Evolutionary conservation across 2,888 invertebrate genomes (phyloP).

Genomic region (Microctonus hyperodae): DNA sequence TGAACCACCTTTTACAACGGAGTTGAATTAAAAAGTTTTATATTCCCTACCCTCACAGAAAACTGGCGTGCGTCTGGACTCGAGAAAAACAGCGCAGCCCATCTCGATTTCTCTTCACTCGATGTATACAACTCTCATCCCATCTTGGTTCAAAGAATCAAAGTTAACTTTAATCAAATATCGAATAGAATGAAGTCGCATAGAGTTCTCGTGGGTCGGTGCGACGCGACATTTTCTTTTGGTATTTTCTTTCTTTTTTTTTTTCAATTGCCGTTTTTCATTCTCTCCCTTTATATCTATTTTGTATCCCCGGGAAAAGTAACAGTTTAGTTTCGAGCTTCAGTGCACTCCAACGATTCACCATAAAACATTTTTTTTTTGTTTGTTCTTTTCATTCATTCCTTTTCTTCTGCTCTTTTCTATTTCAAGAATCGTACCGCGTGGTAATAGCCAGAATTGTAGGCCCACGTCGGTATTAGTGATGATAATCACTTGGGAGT

Average conservation of each 20-base stretch:
- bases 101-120: constrained; percentile 4
- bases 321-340: constrained; percentile 50
- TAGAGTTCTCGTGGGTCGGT: constrained; percentile 32
- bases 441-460: constrained; percentile 39
- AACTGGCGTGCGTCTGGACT: constrained; percentile 7
- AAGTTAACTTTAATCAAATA: constrained; percentile 56
- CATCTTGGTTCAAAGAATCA: constrained; percentile 39
- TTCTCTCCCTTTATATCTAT: constrained; percentile 18
- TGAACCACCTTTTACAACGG: constrained; percentile 34
- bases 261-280: constrained; percentile 22
- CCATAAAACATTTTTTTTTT: constrained; percentile 30
- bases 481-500: constrained; percentile 8
- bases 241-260: constrained; percentile 23
- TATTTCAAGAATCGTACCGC: constrained; percentile 35
- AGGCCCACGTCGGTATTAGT: not conserved
- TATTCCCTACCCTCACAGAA: not conserved
- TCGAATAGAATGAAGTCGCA: constrained; percentile 48
- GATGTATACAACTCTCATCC: not conserved
- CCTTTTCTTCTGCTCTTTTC: constrained; percentile 19
- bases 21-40: constrained; percentile 42
- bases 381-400: constrained; percentile 1
- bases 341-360: constrained; percentile 51
- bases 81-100: constrained; percentile 25
- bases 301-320: constrained; percentile 33
- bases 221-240: constrained; percentile 23